A percentile compares a stretch with the other conserved stretches of the same genome.
phyloP scores from a whole-genome alignment of 2,888 invertebrate genomes.

The Nomada lathburiana region DNA sequence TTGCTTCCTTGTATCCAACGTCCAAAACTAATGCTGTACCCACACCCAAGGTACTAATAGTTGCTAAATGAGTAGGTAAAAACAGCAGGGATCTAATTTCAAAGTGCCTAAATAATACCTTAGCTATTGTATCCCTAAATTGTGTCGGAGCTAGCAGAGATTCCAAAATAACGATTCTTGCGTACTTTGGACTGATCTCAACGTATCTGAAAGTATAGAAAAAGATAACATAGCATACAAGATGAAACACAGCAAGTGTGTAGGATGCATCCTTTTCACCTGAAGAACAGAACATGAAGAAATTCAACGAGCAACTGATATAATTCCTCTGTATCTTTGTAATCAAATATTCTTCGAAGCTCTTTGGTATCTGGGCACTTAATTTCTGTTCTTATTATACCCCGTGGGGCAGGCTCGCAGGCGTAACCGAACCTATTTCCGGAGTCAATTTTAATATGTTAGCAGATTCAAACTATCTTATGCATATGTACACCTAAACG shows the following conservation, averaged over 20 bases:
- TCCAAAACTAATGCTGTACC: slow-evolving; percentile 94
- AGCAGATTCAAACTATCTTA: slow-evolving; percentile 7
- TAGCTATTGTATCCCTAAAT: slow-evolving; percentile 94
- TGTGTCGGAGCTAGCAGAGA: slow-evolving; percentile 93
- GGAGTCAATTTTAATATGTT: slow-evolving; percentile 3
- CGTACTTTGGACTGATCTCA: slow-evolving; percentile 96
- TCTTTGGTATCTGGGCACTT: slow-evolving; percentile 88
- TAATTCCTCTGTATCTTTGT: slow-evolving; percentile 88
- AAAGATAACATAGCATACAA: slow-evolving; percentile 6
- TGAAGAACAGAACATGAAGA: slow-evolving; percentile 94
- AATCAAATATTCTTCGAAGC: slow-evolving; percentile 88
- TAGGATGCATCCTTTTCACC: slow-evolving; percentile 85
- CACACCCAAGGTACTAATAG: slow-evolving; percentile 93
- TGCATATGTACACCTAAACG: slow-evolving; percentile 74
- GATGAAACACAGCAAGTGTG: background rate
- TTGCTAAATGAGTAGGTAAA: slow-evolving; percentile 94
- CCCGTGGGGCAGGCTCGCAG: slow-evolving; percentile 94
- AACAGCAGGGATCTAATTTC: slow-evolving; percentile 92
- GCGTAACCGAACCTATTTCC: slow-evolving; percentile 94
- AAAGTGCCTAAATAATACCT: slow-evolving; percentile 96
- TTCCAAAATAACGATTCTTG: slow-evolving; percentile 96
- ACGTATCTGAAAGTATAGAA: slow-evolving; percentile 88
- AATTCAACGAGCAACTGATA: slow-evolving; percentile 95
- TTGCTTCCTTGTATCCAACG: slow-evolving; percentile 94
- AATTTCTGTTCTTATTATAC: slow-evolving; percentile 93